Base-by-base conservation (phyloP, 2,888 invertebrate genomes). In the Leucoma salicis region DNA sequence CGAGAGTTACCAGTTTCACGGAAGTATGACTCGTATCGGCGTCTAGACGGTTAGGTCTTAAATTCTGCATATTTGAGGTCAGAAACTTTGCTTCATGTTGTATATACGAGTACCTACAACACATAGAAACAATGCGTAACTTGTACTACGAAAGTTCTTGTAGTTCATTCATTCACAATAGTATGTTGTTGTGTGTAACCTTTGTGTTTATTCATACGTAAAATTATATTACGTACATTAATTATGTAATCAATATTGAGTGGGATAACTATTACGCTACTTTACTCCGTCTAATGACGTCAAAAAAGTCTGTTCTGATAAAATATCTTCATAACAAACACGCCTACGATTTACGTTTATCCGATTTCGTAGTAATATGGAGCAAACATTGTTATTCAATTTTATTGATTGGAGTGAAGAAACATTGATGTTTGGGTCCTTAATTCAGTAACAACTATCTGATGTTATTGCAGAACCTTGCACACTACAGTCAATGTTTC, bases 1-100 rank as follows among this genome's bases (percentile, higher is more conserved):
- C 69, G 85, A 86, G 80, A 85, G 84, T 83, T 70, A 60, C 70
- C 78, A 82, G 83, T 83, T 83, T 81, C 76, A 74, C 66, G 66
- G 65, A 72, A 69, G 64, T 56, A 59, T n/a, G n/a, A n/a, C n/a
- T 66, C 70, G 69, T 67, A 16, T 16, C 6, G 16, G 6, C 6
- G 6, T 4, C 16, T 16, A 6, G 16, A 16, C 16, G 16, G 16
- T 16, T 16, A 16, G 16, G 16, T 16, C 3, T 6, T 16, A 16
- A 16, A 6, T 6, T 16, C 16, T 16, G 16, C 3, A 16, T 16
- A 6, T 16, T 16, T 16, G 6, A 4, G 6, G 3, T 16, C 16
- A 16, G 3, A 3, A 16, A 4, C 16, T 16, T 6, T 4, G 3
- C 6, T 16, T 16, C 16, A 6, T 16, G 3, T 16, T n/a, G n/a